Conservation (phyloP, 2,888 invertebrate genomes). For the Oscheius myriophilus region DNA sequence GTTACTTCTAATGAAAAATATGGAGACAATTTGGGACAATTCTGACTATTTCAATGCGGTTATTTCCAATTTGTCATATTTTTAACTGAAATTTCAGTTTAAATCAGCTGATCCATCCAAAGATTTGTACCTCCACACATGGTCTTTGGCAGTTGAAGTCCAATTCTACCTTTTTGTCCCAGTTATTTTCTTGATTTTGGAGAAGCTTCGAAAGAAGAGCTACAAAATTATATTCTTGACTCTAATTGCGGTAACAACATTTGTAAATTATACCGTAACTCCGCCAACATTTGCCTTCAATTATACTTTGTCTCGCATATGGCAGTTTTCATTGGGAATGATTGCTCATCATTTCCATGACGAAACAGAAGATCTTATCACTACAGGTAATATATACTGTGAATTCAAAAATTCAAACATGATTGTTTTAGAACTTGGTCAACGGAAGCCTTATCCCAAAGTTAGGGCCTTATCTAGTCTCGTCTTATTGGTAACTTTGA, state of each 20-base stretch:
- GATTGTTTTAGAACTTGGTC: too few species aligned
- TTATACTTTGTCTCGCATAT: neutral
- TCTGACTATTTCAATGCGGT: constrained; percentile 5
- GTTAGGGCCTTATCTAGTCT: too few species aligned
- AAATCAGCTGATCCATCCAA: neutral
- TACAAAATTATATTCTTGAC: neutral
- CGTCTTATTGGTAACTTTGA: too few species aligned
- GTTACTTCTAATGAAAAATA: neutral
- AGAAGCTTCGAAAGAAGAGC: neutral
- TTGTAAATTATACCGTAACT: neutral
- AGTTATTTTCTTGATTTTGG: neutral
- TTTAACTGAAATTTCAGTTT: neutral
- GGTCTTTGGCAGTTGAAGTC: constrained; percentile 17
- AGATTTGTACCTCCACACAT: constrained; percentile 8
- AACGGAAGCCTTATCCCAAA: too few species aligned
- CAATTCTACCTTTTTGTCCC: constrained; percentile 16
- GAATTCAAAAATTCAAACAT: too few species aligned
- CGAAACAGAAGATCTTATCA: too few species aligned
- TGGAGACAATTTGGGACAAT: constrained; percentile 15
- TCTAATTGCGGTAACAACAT: neutral
- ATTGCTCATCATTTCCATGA: neutral
- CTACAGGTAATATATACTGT: too few species aligned
- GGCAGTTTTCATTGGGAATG: constrained; percentile 15
- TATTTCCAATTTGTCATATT: neutral
- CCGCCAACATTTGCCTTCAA: constrained; percentile 8